Evolutionary conservation across 2,888 invertebrate species (phyloP), one percentile per base, ranked within the genome.

Genomic region (Bruchidius siliquastri): DNA sequence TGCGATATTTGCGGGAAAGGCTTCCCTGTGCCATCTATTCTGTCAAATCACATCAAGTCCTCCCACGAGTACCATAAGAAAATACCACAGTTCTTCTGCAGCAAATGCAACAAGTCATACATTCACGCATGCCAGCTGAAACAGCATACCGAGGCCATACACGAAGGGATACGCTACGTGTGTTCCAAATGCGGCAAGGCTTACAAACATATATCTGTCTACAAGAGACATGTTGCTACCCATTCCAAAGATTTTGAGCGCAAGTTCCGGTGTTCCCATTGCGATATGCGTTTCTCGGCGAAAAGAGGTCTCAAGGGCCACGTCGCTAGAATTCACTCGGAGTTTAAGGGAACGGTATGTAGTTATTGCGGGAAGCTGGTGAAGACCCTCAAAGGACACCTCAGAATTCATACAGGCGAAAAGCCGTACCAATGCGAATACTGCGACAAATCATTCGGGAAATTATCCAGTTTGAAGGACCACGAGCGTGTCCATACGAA

Each of bases 401-500:
- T 49, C 10, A 4, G 49, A 18, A 49, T 13, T 3, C 49, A 49
- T 49, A 49, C 49, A 1, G 49, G 49, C 1, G 49, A 49, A 13
- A 49, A 49, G 49, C 49, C 49, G 10, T 49, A 49, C 49, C 10
- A 49, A 49, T 49, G 49, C 13, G 49, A 49, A 13, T 49, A 13
- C 13, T 49, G 49, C 49, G 49, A 13, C 8, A 49, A 49, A 13
- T 4, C 10, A 3, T 49, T 49, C 49, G 49, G 6, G 13, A 49
- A 13, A 1, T 8, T 13, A 1, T 3, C 0, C 18, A 49, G 13
- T 13, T 18, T 49, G 49, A 13, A 13, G 49, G 49, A 74, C 68
- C 71, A 72, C 49, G 68, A 30, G 6, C 71, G 70, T n/a, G 49
- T 71, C 0, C 68, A 68, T 20, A 72, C 70, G 0, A 68, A 71